These are phyloP conservation scores for Perdita meconis DNA, from an alignment of 2,888 invertebrate species.

Conservation along the genomic window DNA sequence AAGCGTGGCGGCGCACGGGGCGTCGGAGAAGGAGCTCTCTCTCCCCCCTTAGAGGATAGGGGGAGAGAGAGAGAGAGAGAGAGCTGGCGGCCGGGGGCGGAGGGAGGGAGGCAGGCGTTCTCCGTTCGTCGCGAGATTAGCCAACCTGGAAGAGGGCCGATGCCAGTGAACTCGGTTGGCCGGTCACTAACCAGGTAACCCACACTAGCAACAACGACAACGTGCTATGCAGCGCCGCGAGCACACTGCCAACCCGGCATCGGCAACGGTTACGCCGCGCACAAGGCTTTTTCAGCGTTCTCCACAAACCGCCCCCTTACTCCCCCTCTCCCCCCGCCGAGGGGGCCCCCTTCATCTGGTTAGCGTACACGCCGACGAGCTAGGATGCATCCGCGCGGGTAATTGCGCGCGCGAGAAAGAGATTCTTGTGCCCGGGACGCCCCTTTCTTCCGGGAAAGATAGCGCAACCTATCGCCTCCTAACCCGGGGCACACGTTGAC, in stretches of 20 bases:
- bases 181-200: constrained; percentile 85
- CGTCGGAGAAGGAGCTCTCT: constrained; percentile 19
- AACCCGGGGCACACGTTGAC: constrained; percentile 7
- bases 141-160: constrained; percentile 82
- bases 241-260: constrained; percentile 68
- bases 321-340: background rate
- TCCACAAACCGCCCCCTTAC: constrained; percentile 55
- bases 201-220: constrained; percentile 82
- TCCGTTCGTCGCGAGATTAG: constrained; percentile 81
- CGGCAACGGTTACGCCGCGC: constrained; percentile 81
- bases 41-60: too few relatives aligned
- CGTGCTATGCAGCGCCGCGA: constrained; percentile 80
- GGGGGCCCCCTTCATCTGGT: background rate
- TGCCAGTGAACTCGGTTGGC: constrained; percentile 85
- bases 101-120: constrained; percentile 59
- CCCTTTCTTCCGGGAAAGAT: constrained; percentile 51
- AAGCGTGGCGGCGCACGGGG: constrained; percentile 50
- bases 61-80: constrained; percentile 15
- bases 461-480: constrained; percentile 22
- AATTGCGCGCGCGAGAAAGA: constrained; percentile 72
- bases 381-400: constrained; percentile 67
- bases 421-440: constrained; percentile 61
- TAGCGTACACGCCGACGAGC: constrained; percentile 49
- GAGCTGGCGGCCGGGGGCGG: constrained; percentile 32
- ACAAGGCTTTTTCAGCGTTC: constrained; percentile 82